Base-by-base conservation (phyloP, 2,113 vertebrate species). In the Chlorodrepanis virens region DNA sequence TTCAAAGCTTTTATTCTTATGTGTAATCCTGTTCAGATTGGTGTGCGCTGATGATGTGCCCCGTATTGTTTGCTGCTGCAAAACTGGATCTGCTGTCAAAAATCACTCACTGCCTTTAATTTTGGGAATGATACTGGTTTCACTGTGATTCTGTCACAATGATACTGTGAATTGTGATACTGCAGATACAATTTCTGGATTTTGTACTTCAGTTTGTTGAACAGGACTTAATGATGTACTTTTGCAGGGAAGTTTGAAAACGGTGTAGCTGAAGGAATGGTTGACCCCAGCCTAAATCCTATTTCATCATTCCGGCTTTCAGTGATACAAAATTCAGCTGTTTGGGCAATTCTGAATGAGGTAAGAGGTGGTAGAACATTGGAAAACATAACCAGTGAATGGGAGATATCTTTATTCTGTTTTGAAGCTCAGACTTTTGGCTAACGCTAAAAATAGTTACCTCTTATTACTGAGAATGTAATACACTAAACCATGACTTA, bases 301-400 rank as follows among this genome's bases (percentile, higher is more conserved):
- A 97, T 99, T 93, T 56, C 99, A 94, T 99, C 99, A 25, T 98
- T 99, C 64, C 98, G 99, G 57, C 99, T 99, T 68, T 98, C 98
- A 3, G 98, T 99, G 56, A 97, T 98, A 96, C 99, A 99, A 94
- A 99, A 99, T 96, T 99, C 99, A 12, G 98, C 98, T 12, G 99
- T 99, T 19, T 99, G 99, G 99, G 99, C 98, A 89, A 99, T 99
- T 97, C 96, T 99, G 83, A 99, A 99, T 95, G 99, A 99, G 98
- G 99, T 99, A 95, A 98, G 98, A 54, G 50, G 33, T 50, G 37
- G 25, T 8, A 53, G 21, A 86, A 56, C 12, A 19, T 24, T 45
- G 24, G 14, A 69, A 88, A 83, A 52, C 25, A 21, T 42, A 65
- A 24, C 5, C 0, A 1, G 27, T 2, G 31, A 77, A 90, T 14